phyloP scores from a whole-genome alignment of 2,888 invertebrate genomes.

The Augiades crinisus region DNA sequence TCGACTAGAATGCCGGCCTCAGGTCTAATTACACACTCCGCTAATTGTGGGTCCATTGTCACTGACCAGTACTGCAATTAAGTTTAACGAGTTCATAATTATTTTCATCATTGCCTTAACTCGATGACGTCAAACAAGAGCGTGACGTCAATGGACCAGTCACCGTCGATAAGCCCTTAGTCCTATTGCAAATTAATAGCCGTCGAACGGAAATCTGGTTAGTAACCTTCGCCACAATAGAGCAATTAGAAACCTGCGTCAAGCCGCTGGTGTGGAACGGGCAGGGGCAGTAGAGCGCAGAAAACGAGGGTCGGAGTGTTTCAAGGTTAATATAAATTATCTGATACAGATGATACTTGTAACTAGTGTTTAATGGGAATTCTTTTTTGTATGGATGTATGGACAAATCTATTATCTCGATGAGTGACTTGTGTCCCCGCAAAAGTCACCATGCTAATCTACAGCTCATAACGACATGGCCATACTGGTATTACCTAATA shows the following conservation, averaged over 20 bases:
- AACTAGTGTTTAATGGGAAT: no score
- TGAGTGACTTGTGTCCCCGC: no score
- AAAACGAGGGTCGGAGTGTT: background rate
- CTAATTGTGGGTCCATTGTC: slow-evolving; percentile 20
- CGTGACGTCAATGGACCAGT: slow-evolving; percentile 19
- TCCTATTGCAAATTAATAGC: slow-evolving; percentile 10
- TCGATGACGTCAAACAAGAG: slow-evolving; percentile 10
- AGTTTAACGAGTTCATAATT: slow-evolving; percentile 25
- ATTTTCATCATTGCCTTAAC: slow-evolving; percentile 24
- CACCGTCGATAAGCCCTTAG: slow-evolving; percentile 18
- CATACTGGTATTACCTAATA: no score
- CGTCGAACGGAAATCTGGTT: background rate
- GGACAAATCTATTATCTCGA: no score
- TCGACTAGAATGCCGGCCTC: slow-evolving; percentile 1
- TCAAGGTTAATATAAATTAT: slow-evolving; percentile 14
- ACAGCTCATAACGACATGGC: no score
- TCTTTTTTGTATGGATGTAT: no score
- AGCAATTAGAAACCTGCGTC: slow-evolving; percentile 13
- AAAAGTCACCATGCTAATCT: no score
- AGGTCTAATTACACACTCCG: slow-evolving; percentile 9
- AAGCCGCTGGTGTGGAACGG: slow-evolving; percentile 14
- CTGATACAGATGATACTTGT: no score
- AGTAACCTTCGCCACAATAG: background rate
- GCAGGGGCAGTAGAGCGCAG: slow-evolving; percentile 7
- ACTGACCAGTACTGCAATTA: slow-evolving; percentile 13